These are phyloP conservation scores for Pterois miles DNA, from an alignment of 2,797 vertebrate genomes.

Conservation along the genomic window DNA sequence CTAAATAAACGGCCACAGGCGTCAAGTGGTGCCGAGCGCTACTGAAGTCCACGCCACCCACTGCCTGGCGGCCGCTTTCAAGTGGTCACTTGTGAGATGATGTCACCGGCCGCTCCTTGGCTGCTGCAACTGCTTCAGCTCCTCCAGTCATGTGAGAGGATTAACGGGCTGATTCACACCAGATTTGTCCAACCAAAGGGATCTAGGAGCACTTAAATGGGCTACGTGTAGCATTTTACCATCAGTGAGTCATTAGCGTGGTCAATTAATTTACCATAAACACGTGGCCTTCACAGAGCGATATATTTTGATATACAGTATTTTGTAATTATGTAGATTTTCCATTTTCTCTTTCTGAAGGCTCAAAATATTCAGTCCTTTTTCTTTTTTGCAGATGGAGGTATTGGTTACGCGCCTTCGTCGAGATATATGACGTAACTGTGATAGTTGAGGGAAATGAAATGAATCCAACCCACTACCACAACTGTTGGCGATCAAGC, in stretches of 20 bases:
- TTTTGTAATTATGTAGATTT: not conserved
- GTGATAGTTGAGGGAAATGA: slow-evolving; percentile 8
- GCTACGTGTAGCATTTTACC: slow-evolving; percentile 14
- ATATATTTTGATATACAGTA: no score
- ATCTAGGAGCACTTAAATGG: slow-evolving; percentile 8
- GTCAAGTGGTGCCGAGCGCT: slow-evolving; percentile 62
- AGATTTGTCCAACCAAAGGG: slow-evolving; percentile 28
- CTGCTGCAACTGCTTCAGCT: slow-evolving; percentile 36
- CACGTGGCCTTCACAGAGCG: not conserved
- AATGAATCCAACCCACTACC: not conserved
- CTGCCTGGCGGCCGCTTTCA: slow-evolving; percentile 62
- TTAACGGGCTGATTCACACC: slow-evolving; percentile 42
- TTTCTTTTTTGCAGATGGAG: not conserved
- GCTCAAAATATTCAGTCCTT: not conserved
- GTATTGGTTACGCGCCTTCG: not conserved
- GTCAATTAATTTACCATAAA: not conserved
- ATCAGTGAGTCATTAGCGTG: not conserved
- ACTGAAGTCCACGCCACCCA: slow-evolving; percentile 68
- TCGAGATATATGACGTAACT: not conserved
- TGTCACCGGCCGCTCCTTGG: slow-evolving; percentile 64
- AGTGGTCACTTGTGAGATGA: slow-evolving; percentile 71
- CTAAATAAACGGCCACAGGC: slow-evolving; percentile 70
- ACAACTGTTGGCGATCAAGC: slow-evolving; percentile 30
- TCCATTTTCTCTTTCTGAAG: not conserved
- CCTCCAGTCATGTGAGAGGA: not conserved